Evolutionary conservation across 2,797 vertebrate species (phyloP).

Genomic region (Hybognathus amarus): DNA sequence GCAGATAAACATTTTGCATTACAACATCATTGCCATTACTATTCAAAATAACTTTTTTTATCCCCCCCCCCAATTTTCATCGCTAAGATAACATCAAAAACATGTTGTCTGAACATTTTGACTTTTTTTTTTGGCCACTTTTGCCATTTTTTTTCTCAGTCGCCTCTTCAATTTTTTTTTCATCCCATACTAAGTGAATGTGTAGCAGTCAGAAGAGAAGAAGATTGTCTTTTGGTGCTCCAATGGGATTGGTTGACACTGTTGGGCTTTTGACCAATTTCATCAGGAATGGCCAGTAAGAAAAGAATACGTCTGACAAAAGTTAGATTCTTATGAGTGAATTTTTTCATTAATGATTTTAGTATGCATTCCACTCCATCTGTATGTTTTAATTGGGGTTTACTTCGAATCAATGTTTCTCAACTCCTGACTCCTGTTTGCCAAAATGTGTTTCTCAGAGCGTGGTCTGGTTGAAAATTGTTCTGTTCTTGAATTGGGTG

Average conservation of each 20-base stretch:
- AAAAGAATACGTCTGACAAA: conserved; percentile 64
- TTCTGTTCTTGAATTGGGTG: background rate
- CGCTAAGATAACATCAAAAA: conserved; percentile 80
- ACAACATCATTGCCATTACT: conserved; percentile 93
- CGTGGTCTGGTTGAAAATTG: conserved; percentile 5
- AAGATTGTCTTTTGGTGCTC: conserved; percentile 81
- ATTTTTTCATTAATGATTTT: conserved; percentile 69
- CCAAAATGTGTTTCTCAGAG: conserved; percentile 74
- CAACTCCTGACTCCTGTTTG: conserved; percentile 77
- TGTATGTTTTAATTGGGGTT: conserved; percentile 82
- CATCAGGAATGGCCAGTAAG: conserved; percentile 89
- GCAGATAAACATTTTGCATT: conserved; percentile 82
- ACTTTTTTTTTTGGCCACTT: conserved; percentile 74
- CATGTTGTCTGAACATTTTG: conserved; percentile 54
- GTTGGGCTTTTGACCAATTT: conserved; percentile 86
- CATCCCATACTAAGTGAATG: conserved; percentile 73
- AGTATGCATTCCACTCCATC: conserved; percentile 95
- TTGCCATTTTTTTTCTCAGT: conserved; percentile 58
- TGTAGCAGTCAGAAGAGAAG: conserved; percentile 64
- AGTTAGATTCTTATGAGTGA: conserved; percentile 61
- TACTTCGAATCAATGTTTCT: conserved; percentile 72
- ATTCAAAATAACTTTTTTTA: conserved; percentile 74
- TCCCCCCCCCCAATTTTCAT: conserved; percentile 86
- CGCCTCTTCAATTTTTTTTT: conserved; percentile 83
- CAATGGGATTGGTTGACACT: conserved; percentile 83